Percentiles rank a stretch among this genome's conserved stretches.
These are phyloP conservation scores for Deilephila elpenor DNA, from an alignment of 2,888 invertebrate species.

Conservation along the genomic window DNA sequence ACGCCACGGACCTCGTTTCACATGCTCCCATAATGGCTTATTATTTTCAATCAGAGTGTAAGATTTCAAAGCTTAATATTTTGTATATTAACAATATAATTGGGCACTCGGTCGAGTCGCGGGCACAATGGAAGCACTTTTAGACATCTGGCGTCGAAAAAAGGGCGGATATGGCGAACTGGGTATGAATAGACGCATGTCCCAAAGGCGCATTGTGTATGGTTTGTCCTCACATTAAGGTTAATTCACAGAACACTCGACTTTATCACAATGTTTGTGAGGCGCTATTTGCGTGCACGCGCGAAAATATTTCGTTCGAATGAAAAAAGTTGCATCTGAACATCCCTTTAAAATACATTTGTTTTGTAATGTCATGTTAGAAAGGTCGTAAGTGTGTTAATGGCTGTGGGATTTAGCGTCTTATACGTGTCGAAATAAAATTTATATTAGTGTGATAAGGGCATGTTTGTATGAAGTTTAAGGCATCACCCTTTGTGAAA, in stretches of 20 bases:
- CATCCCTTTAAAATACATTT: slow-evolving; percentile 81
- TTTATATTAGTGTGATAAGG: slow-evolving; percentile 42
- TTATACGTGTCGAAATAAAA: slow-evolving; percentile 43
- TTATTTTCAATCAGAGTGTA: slow-evolving; percentile 75
- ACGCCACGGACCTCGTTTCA: neutral
- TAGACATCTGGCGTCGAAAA: slow-evolving; percentile 80
- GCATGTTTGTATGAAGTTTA: slow-evolving; percentile 44
- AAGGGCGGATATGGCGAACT: slow-evolving; percentile 83
- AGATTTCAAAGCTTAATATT: slow-evolving; percentile 81
- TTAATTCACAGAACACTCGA: slow-evolving; percentile 6
- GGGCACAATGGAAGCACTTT: slow-evolving; percentile 65
- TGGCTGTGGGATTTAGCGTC: slow-evolving; percentile 37
- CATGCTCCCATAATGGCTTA: slow-evolving; percentile 71
- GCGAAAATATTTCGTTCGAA: slow-evolving; percentile 37
- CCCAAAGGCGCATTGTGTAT: slow-evolving; percentile 62
- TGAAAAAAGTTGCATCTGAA: slow-evolving; percentile 72
- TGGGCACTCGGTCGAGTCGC: slow-evolving; percentile 75
- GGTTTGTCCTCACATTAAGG: slow-evolving; percentile 3
- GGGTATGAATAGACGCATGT: slow-evolving; percentile 74
- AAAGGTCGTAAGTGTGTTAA: slow-evolving; percentile 44
- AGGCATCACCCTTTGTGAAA: slow-evolving; percentile 71
- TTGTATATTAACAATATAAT: slow-evolving; percentile 84
- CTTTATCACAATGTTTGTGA: slow-evolving; percentile 38
- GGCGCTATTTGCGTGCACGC: slow-evolving; percentile 43
- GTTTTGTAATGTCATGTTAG: slow-evolving; percentile 48